Base-by-base conservation (phyloP, 2,797 vertebrate species). In the Oreonectes daqikongensis region DNA sequence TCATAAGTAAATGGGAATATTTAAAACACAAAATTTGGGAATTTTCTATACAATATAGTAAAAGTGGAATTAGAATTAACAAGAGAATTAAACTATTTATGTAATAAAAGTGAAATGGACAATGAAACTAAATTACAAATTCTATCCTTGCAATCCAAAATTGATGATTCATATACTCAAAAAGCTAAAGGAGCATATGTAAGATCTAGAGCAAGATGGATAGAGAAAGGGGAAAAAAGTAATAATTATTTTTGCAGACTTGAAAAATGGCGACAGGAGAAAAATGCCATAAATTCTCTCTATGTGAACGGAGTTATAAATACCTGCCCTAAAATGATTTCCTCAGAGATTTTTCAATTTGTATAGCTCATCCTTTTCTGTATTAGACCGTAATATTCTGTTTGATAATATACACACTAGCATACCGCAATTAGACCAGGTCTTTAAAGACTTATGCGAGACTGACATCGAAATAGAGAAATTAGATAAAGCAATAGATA, bases 171-270 rank as follows among this genome's bases (percentile, higher is more conserved):
- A n/a, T n/a, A n/a, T n/a, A n/a, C n/a, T n/a, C n/a, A 52, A 52
- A 52, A 22, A 52, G 50, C 50, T 4, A 24, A 53, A 53, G 52
- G 22, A 24, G 52, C 22, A 24, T 53, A 24, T 24, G 4, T 53
- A 3, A 24, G 52, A 12, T 53, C 11, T 53, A 53, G 48, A 20
- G n/a, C n/a, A 22, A 52, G 48, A 52, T 52, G 48, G 48, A 52
- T 52, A 52, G 48, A 52, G n/a, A 52, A 20, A 52, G n/a, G 48
- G 10, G 53, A 15, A 26, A 26, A 14, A 26, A 22, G 8, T 20
- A 22, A 52, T 52, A 9, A 22, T 52, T 40, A 77, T 61, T 77
- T 52, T 20, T 52, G 48, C n/a, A 22, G 48, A 20, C 46, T 50
- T 20, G 15, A 50, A n/a, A 50, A 50, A 18, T n/a, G 15, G 15